phyloP scores from a whole-genome alignment of 2,888 invertebrate genomes.

The Mesorhabditis belari region DNA sequence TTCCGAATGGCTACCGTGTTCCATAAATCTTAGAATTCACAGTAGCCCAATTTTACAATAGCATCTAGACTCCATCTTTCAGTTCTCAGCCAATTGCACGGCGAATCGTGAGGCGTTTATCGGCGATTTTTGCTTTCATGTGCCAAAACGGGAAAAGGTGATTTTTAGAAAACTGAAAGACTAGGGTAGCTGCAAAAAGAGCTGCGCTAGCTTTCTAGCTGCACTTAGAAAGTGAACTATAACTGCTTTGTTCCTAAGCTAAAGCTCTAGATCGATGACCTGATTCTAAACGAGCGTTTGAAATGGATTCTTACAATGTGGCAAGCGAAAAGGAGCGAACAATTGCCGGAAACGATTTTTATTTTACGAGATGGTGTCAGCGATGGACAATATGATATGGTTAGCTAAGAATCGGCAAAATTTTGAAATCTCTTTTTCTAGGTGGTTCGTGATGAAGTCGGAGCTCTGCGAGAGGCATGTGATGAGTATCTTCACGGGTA shows the following conservation, averaged over 20 bases:
- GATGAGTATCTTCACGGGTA: neutral
- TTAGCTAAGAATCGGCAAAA: neutral
- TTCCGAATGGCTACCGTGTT: no score
- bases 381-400: constrained; percentile 3
- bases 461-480: neutral
- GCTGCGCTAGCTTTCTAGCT: no score
- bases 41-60: no score
- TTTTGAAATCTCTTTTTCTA: neutral
- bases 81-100: neutral
- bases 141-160: neutral
- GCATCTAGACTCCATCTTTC: no score
- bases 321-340: neutral
- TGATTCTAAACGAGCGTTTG: constrained; percentile 1
- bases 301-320: constrained; percentile 4
- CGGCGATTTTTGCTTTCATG: neutral
- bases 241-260: neutral
- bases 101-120: neutral
- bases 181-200: no score
- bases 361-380: constrained; percentile 4
- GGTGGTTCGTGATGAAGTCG: constrained; percentile 2
- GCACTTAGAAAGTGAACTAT: no score
- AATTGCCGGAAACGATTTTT: constrained; percentile 4
- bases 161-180: no score
- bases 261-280: neutral
- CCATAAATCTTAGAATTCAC: no score